phyloP scores from a whole-genome alignment of 2,113 vertebrate species.

The Heterochromis multidens region DNA sequence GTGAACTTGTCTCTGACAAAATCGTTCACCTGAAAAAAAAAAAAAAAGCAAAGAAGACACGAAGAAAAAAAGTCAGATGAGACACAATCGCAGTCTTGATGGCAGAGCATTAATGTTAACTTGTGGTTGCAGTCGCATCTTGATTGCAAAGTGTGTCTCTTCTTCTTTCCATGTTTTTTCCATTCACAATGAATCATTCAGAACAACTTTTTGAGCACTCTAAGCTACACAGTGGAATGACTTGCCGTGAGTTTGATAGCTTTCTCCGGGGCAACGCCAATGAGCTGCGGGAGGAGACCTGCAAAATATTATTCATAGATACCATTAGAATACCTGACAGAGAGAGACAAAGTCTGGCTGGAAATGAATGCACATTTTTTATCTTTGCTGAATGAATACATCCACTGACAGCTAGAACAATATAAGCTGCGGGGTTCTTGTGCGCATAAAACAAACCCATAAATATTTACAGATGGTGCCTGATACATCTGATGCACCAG shows the following conservation, averaged over 20 bases:
- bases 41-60: not conserved
- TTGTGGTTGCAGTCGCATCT: conserved; percentile 50
- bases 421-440: conserved; percentile 50
- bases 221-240: conserved; percentile 64
- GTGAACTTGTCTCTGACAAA: conserved; percentile 97
- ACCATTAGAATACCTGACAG: conserved; percentile 61
- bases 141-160: conserved; percentile 46
- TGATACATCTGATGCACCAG: conserved; percentile 58
- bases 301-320: conserved; percentile 74
- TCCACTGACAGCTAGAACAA: conserved; percentile 55
- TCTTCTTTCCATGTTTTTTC: conserved; percentile 41
- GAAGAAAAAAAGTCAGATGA: conserved; percentile 41
- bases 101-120: conserved; percentile 57
- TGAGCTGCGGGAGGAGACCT: conserved; percentile 95
- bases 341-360: conserved; percentile 20
- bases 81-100: conserved; percentile 41
- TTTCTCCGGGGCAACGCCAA: conserved; percentile 96
- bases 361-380: conserved; percentile 54
- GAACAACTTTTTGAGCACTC: conserved; percentile 34
- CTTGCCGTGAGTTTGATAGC: conserved; percentile 97
- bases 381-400: conserved; percentile 40
- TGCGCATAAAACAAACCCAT: conserved; percentile 64
- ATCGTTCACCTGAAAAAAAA: conserved; percentile 85
- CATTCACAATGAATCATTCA: conserved; percentile 43
- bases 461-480: conserved; percentile 70